Percentiles rank a stretch among this genome's conserved stretches.
These are phyloP conservation scores for Dryadula phaetusa DNA, from an alignment of 2,888 invertebrate genomes.

Conservation along the genomic window DNA sequence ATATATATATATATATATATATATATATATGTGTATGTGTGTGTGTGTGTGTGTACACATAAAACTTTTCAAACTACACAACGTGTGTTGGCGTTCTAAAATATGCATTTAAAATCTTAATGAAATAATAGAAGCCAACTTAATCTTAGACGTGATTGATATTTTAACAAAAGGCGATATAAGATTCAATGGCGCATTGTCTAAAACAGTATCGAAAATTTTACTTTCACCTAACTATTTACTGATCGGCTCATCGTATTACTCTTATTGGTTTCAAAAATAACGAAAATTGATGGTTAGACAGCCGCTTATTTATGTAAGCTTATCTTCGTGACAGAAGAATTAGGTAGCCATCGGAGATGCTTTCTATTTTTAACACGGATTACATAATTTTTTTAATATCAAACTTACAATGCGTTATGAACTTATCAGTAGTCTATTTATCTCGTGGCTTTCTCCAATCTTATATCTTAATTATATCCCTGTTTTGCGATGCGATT, in stretches of 20 bases:
- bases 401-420: conserved; percentile 34
- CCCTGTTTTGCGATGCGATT: conserved; percentile 30
- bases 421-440: conserved; percentile 40
- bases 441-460: conserved; percentile 48
- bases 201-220: conserved; percentile 73
- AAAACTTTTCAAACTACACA: no score
- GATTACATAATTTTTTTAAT: conserved; percentile 33
- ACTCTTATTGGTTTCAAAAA: conserved; percentile 63
- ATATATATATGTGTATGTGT: no score
- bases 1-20: no score
- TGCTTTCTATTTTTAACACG: conserved; percentile 62
- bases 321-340: conserved; percentile 64
- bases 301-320: conserved; percentile 68
- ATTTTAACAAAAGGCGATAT: conserved; percentile 67
- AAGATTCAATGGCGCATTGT: conserved; percentile 61
- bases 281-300: conserved; percentile 67
- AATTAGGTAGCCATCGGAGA: conserved; percentile 50
- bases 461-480: conserved; percentile 48
- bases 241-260: conserved; percentile 56
- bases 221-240: conserved; percentile 75
- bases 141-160: conserved; percentile 10
- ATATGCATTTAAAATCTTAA: background rate
- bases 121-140: background rate
- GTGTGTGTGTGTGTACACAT: no score
- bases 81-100: background rate